phyloP scores from a whole-genome alignment of 1,140 invertebrate genomes.

The Pogonomyrmex californicus region DNA sequence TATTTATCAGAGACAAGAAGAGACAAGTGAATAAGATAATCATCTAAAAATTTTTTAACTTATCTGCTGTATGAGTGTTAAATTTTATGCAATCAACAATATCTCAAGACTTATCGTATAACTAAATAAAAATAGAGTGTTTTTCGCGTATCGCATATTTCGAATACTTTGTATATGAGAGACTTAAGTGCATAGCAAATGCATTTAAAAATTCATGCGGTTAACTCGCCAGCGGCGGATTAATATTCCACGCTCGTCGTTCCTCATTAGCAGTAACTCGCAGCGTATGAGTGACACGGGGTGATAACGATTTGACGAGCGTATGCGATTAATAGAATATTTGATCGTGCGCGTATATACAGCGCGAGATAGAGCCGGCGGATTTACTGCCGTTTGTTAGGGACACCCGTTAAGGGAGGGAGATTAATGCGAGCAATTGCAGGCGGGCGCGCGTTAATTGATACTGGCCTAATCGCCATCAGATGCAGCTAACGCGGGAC shows the following conservation, averaged over 20 bases:
- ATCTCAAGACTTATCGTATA: background rate
- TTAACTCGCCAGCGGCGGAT: slow-evolving; percentile 42
- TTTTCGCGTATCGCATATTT: background rate
- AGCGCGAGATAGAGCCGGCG: slow-evolving; percentile 68
- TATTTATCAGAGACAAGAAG: background rate
- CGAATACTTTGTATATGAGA: background rate
- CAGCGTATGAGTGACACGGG: slow-evolving; percentile 65
- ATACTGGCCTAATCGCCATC: slow-evolving; percentile 79
- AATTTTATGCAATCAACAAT: background rate
- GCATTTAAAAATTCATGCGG: slow-evolving; percentile 39
- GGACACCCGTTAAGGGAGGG: slow-evolving; percentile 73
- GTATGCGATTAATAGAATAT: slow-evolving; percentile 76
- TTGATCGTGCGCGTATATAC: slow-evolving; percentile 65
- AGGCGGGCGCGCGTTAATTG: slow-evolving; percentile 75
- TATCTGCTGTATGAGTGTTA: background rate
- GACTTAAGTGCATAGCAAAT: slow-evolving; percentile 30
- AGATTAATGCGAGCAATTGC: slow-evolving; percentile 78
- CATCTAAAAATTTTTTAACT: background rate
- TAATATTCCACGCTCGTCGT: slow-evolving; percentile 71
- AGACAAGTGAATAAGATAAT: background rate
- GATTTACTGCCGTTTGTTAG: slow-evolving; percentile 77
- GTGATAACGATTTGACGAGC: slow-evolving; percentile 75
- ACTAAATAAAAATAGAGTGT: background rate
- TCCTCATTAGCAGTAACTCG: slow-evolving; percentile 75
- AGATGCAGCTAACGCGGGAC: slow-evolving; percentile 66